phyloP scores from a whole-genome alignment of 2,797 vertebrate species.

The Myotis myotis region DNA sequence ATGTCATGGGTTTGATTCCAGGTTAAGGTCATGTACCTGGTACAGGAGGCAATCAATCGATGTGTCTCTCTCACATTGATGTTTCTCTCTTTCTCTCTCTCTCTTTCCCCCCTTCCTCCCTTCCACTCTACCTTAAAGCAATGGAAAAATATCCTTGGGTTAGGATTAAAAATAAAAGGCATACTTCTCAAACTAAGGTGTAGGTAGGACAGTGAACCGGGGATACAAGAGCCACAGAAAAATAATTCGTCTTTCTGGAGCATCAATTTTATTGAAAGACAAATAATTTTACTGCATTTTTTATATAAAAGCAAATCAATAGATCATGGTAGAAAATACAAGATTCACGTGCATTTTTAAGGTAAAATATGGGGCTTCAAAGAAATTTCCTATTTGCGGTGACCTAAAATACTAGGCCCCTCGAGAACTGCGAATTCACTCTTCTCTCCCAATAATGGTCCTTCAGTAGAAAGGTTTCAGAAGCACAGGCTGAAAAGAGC shows the following conservation, averaged over 20 bases:
- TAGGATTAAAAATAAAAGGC: neutral
- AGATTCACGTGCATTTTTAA: constrained; percentile 12
- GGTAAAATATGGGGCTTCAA: neutral
- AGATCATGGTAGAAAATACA: neutral
- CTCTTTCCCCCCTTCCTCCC: too few species aligned
- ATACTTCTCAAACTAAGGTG: neutral
- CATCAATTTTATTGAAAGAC: neutral
- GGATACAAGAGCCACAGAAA: neutral
- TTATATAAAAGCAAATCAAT: constrained; percentile 4
- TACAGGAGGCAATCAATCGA: too few species aligned
- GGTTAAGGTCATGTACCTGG: too few species aligned
- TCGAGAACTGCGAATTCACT: neutral
- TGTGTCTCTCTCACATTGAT: too few species aligned
- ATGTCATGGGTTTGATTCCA: too few species aligned
- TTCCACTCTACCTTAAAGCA: too few species aligned
- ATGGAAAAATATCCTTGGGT: too few species aligned
- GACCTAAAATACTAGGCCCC: neutral
- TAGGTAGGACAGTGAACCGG: neutral
- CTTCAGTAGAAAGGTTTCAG: neutral
- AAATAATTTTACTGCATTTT: neutral
- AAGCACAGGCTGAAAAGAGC: neutral
- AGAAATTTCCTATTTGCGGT: neutral
- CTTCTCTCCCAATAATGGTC: neutral
- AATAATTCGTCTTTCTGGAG: neutral
- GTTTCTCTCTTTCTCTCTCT: too few species aligned